Evolutionary conservation across 2,888 invertebrate species (phyloP), one percentile per base, ranked within the genome.

Genomic region (Ormyrus pomaceus): DNA sequence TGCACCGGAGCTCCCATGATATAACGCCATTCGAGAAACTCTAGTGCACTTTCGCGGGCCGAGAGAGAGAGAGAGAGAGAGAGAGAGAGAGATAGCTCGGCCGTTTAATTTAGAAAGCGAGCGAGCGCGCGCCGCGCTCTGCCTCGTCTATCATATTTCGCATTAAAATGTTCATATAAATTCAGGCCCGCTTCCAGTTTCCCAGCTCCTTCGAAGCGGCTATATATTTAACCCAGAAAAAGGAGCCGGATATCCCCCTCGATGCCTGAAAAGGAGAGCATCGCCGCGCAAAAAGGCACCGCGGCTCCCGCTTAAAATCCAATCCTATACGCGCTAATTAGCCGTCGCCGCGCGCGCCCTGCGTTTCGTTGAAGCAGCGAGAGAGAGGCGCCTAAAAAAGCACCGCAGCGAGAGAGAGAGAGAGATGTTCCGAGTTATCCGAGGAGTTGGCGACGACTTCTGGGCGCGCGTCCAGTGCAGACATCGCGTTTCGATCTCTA

Each of bases 401-500:
- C 19, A 19, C 19, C 19, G 19, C 13, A 19, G 19, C 1, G 19
- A 61, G 19, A 61, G 11, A 13, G 6, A 55, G n/a, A 9, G 19
- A n/a, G 13, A 1, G 64, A 72, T 34, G 51, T 69, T 74, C 19
- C 69, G 72, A 68, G 61, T 73, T 79, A 79, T 79, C 72, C 45
- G 46, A 6, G 7, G 45, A n/a, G 46, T 62, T 56, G 13, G 53
- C 62, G 8, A 2, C 53, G 53, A n/a, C 48, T 11, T n/a, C 19
- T 72, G 74, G 64, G 79, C 70, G 70, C 79, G 74, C 19, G 65
- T 70, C 74, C 70, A 70, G 79, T 69, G 53, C 75, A 80, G 80
- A 80, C 80, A 80, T 80, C 80, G 75, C 71, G 73, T 80, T 83
- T 84, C 82, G 82, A 84, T 83, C 82, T 79, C 79, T 70, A 77